A percentile compares a stretch with the other conserved stretches of the same genome.
Evolutionary conservation across 2,113 vertebrate genomes (phyloP).

Genomic region (Cryptotis parvus): DNA sequence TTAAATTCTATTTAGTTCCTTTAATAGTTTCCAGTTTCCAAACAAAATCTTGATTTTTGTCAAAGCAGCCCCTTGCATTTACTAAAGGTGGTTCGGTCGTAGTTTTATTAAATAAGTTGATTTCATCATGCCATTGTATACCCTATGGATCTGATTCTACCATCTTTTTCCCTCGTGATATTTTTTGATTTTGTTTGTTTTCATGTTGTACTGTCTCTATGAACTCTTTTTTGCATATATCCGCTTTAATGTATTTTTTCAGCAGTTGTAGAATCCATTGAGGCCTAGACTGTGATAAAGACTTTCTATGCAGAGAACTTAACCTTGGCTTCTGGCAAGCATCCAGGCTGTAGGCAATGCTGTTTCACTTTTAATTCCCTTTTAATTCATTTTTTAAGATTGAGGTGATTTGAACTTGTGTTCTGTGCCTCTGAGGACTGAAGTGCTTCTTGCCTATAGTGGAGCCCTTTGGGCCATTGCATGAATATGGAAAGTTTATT

Average conservation of each 20-base stretch:
- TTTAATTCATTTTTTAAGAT: not conserved
- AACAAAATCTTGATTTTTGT: slow-evolving; percentile 26
- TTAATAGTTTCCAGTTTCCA: not conserved
- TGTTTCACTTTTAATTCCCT: not conserved
- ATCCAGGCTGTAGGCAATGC: not conserved
- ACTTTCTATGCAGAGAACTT: slow-evolving; percentile 12
- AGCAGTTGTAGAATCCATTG: not conserved
- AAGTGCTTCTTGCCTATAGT: not conserved
- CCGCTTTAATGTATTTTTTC: slow-evolving; percentile 6
- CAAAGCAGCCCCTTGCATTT: slow-evolving; percentile 3
- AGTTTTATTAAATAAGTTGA: not conserved
- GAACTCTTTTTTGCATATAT: not conserved
- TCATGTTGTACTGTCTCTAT: not conserved
- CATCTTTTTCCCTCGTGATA: not conserved
- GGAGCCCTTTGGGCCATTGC: not conserved
- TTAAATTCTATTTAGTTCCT: not conserved
- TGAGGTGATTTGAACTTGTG: not conserved
- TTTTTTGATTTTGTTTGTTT: not conserved
- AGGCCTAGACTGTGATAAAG: not conserved
- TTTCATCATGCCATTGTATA: not conserved
- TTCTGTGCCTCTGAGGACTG: not conserved
- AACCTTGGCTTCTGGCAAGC: not conserved
- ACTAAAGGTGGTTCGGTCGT: not conserved
- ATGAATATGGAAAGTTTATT: not conserved
- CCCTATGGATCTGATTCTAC: not conserved